Conservation (phyloP, 1,140 invertebrate species). For the Drosophila saltans region DNA sequence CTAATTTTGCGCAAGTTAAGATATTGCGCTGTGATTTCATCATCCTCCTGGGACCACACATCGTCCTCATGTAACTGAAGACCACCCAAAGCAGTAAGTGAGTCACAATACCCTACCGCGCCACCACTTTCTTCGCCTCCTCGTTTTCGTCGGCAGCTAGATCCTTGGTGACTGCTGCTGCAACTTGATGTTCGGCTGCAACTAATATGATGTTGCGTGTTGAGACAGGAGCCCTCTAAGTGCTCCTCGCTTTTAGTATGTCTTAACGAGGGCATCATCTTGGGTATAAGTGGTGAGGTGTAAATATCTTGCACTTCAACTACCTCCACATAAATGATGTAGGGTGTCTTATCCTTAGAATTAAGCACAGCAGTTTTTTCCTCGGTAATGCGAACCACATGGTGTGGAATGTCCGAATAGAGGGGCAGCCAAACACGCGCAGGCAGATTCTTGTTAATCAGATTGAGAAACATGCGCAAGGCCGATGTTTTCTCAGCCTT, state of each 20-base stretch:
- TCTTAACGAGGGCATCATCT: slow-evolving; percentile 91
- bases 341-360: slow-evolving; percentile 99
- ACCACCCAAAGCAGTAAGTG: slow-evolving; percentile 51
- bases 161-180: slow-evolving; percentile 67
- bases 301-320: slow-evolving; percentile 95
- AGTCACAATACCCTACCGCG: slow-evolving; percentile 32
- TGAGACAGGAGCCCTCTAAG: slow-evolving; percentile 71
- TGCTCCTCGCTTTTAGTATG: slow-evolving; percentile 97
- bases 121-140: slow-evolving; percentile 15
- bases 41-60: slow-evolving; percentile 96
- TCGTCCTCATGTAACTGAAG: slow-evolving; percentile 77
- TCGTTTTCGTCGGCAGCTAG: slow-evolving; percentile 65
- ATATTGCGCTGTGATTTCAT: slow-evolving; percentile 89
- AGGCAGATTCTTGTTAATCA: slow-evolving; percentile 98
- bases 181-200: slow-evolving; percentile 72
- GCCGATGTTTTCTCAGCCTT: slow-evolving; percentile 96
- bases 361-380: slow-evolving; percentile 98
- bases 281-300: slow-evolving; percentile 90
- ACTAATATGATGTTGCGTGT: slow-evolving; percentile 59
- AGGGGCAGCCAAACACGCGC: slow-evolving; percentile 98
- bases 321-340: slow-evolving; percentile 98
- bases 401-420: slow-evolving; percentile 96
- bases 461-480: slow-evolving; percentile 95
- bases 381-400: slow-evolving; percentile 93
- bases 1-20: slow-evolving; percentile 86